phyloP scores from a whole-genome alignment of 1,140 invertebrate species.

The Habropoda laboriosa region DNA sequence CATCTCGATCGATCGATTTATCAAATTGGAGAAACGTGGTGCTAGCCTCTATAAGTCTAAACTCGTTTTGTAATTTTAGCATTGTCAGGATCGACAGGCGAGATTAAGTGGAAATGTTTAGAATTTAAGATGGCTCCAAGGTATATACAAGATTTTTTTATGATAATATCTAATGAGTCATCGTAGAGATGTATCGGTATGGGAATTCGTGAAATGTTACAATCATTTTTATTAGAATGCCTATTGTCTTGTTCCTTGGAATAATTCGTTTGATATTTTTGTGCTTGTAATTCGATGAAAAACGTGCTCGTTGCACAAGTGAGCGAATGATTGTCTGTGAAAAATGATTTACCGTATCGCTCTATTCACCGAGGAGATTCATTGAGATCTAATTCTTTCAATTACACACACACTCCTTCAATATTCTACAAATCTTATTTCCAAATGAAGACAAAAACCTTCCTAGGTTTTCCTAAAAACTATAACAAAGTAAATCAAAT shows the following conservation, averaged over 20 bases:
- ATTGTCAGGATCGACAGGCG: neutral
- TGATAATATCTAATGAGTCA: neutral
- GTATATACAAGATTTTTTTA: neutral
- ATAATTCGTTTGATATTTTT: neutral
- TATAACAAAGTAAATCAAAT: no score
- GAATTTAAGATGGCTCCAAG: neutral
- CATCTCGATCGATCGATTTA: neutral
- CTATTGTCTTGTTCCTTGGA: neutral
- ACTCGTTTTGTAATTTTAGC: neutral
- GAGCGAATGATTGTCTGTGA: no score
- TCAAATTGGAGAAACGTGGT: neutral
- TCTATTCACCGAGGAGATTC: no score
- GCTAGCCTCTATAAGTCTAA: neutral
- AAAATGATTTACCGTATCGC: no score
- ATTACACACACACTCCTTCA: no score
- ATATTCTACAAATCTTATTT: no score
- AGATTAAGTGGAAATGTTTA: constrained; percentile 1
- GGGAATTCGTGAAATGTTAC: neutral
- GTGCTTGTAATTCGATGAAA: neutral
- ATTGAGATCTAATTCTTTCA: no score
- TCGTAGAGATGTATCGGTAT: neutral
- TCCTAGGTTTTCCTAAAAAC: no score
- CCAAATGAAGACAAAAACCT: no score
- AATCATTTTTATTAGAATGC: neutral
- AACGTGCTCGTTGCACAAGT: neutral